Evolutionary conservation across 2,113 vertebrate species (phyloP).

Genomic region (Mesembrinibis cayennensis): DNA sequence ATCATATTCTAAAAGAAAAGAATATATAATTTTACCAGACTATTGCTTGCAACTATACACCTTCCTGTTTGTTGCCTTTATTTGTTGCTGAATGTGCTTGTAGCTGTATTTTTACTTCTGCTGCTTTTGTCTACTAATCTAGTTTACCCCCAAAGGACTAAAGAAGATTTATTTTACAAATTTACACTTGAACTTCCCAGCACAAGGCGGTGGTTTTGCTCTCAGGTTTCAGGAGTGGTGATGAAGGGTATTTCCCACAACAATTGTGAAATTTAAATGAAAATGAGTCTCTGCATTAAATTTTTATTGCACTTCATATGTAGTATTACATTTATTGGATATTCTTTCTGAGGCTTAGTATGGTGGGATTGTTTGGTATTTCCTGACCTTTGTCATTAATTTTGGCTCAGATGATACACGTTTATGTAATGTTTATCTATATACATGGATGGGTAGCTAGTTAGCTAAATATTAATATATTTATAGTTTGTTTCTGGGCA

Average conservation of each 20-base stretch:
- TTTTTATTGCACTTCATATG: neutral
- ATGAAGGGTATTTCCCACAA: neutral
- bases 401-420: neutral
- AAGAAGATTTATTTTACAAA: constrained; percentile 8
- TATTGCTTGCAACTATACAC: neutral
- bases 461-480: neutral
- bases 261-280: constrained; percentile 7
- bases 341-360: neutral
- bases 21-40: neutral
- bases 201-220: neutral
- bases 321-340: neutral
- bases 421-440: neutral
- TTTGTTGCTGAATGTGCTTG: neutral
- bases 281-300: neutral
- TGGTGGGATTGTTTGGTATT: neutral
- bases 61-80: neutral
- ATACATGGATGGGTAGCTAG: neutral
- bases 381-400: neutral
- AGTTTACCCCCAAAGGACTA: neutral
- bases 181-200: constrained; percentile 30
- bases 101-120: neutral
- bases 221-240: neutral
- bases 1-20: neutral
- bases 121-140: constrained; percentile 4
- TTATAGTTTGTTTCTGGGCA: neutral